Base-by-base conservation (phyloP, 2,888 invertebrate species). In the Andrena praecox region DNA sequence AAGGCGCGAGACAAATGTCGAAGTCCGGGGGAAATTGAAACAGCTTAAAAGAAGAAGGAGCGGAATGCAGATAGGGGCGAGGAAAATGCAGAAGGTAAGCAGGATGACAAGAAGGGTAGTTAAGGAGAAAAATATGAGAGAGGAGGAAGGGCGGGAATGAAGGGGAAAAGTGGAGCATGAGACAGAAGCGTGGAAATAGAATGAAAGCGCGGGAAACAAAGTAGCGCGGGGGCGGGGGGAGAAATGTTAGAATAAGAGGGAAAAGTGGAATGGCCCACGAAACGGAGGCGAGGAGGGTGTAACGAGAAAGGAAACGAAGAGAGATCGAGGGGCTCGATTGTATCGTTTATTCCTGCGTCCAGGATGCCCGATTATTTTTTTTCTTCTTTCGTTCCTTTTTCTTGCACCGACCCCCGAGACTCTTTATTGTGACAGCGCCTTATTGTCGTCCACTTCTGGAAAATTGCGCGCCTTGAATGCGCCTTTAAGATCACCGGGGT, bases 381-480 rank as follows among this genome's bases (percentile, higher is more conserved):
- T 56, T 56, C 56, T 24, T 24, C 42, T 42, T 42, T 42, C 42
- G 42, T 42, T 24, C 56, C 56, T 56, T 27, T 80, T 77, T 72
- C 54, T 73, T 83, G 75, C 78, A 68, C 64, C 63, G 69, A 62
- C 73, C 70, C 83, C 68, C 63, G 48, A 60, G 84, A 84, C 83
- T 83, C 86, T 86, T 90, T 92, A 92, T 92, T 91, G 91, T 92
- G 92, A 92, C 92, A 90, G 85, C 85, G 80, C 8, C 70, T 85
- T 88, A 90, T 92, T 92, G 92, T 92, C 91, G 89, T 88, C 87
- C 90, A 90, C 91, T 92, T 93, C 92, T 93, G 91, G 91, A 92
- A 93, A 87, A 89, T 89, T 88, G 90, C 88, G 86, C 85, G 64
- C 76, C 72, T 71, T 90, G 85, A 90, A 90, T 89, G 88, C 82